phyloP scores from a whole-genome alignment of 2,888 invertebrate genomes.

The Caenorhabditis zanzibari region DNA sequence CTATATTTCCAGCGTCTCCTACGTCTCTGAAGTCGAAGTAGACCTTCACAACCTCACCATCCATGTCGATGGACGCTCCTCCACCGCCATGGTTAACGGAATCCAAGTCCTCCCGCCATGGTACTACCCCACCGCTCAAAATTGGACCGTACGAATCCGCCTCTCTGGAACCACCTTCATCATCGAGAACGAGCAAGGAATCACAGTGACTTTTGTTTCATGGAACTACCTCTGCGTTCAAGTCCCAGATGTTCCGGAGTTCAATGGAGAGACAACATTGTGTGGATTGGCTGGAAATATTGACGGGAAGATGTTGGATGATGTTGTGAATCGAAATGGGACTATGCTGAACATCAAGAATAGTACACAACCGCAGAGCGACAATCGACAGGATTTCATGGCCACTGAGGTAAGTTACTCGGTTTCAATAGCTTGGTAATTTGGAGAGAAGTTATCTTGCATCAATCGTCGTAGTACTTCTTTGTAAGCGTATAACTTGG shows the following conservation, averaged over 20 bases:
- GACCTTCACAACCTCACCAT: conserved; percentile 71
- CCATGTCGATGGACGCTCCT: conserved; percentile 68
- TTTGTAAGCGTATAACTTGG: too few relatives aligned
- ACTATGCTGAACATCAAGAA: conserved; percentile 47
- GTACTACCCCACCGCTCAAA: conserved; percentile 72
- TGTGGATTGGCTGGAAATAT: conserved; percentile 78
- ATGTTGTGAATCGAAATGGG: conserved; percentile 66
- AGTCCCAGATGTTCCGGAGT: conserved; percentile 73
- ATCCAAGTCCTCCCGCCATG: conserved; percentile 70
- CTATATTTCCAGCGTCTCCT: conserved; percentile 72
- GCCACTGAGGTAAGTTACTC: too few relatives aligned
- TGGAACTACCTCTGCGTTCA: conserved; percentile 64
- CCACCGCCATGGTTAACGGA: conserved; percentile 69
- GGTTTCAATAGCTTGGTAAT: too few relatives aligned
- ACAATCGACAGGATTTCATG: too few relatives aligned
- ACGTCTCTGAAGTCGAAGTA: conserved; percentile 71
- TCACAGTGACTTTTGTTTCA: conserved; percentile 64
- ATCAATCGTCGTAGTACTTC: too few relatives aligned
- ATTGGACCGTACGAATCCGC: conserved; percentile 45
- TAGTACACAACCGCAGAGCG: conserved; percentile 30
- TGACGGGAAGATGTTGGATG: conserved; percentile 72
- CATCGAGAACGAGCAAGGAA: conserved; percentile 65
- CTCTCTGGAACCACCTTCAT: conserved; percentile 62
- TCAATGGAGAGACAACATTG: conserved; percentile 70
- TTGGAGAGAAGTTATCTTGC: too few relatives aligned